phyloP scores from a whole-genome alignment of 1,140 invertebrate genomes.

The Caerostris darwini region DNA sequence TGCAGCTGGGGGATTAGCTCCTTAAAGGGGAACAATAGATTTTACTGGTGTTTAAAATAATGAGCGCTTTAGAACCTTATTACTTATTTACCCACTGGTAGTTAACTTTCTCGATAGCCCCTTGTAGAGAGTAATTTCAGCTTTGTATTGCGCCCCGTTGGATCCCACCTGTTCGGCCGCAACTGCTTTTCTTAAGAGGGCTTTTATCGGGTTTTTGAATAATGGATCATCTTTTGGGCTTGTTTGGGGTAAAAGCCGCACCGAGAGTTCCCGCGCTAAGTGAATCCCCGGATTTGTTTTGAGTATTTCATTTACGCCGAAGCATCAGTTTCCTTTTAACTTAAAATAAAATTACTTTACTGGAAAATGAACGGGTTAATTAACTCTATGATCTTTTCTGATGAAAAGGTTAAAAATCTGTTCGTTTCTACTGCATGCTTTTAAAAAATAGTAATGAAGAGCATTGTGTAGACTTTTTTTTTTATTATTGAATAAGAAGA shows the following conservation, averaged over 20 bases:
- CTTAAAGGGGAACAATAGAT: no score
- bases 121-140: not conserved
- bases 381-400: no score
- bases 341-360: not conserved
- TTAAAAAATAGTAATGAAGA: no score
- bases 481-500: no score
- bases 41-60: no score
- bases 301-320: not conserved
- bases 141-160: not conserved
- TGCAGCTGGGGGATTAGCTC: no score
- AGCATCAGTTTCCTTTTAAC: not conserved
- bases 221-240: slow-evolving; percentile 22
- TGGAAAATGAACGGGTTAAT: no score
- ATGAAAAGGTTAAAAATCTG: no score
- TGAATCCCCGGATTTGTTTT: not conserved
- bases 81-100: no score
- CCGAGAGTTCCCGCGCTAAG: not conserved
- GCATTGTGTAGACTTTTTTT: no score
- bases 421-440: no score
- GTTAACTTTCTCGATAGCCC: not conserved
- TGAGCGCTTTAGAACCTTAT: no score
- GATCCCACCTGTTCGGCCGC: not conserved
- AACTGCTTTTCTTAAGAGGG: slow-evolving; percentile 8
- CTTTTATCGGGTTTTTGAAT: slow-evolving; percentile 24
- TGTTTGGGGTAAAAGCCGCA: not conserved